Conservation (phyloP, 2,113 vertebrate species). For the Sander vitreus region DNA sequence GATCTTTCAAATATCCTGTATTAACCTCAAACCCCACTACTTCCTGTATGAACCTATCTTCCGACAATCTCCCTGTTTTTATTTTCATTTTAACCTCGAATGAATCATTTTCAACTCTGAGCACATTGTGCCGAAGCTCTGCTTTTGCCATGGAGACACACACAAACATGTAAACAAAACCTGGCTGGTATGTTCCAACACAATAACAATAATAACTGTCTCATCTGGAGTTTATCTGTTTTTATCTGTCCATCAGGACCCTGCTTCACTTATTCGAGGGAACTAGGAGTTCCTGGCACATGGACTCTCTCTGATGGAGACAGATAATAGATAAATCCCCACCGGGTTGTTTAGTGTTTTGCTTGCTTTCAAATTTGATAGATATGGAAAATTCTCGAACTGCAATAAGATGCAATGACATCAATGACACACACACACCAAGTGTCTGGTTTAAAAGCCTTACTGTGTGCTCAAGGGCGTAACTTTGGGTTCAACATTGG, state of each 20-base stretch:
- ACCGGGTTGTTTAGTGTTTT: conserved; percentile 27
- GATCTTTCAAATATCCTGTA: background rate
- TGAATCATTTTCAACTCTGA: conserved; percentile 35
- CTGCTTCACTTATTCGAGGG: conserved; percentile 43
- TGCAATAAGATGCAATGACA: conserved; percentile 44
- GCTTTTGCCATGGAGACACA: conserved; percentile 39
- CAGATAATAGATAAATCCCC: conserved; percentile 66
- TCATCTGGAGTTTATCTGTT: conserved; percentile 78
- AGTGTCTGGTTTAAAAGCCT: conserved; percentile 10
- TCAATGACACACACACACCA: conserved; percentile 16
- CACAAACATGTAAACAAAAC: conserved; percentile 72
- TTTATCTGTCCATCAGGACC: conserved; percentile 72
- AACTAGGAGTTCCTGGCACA: conserved; percentile 57
- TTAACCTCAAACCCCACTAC: background rate
- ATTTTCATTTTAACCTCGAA: conserved; percentile 43
- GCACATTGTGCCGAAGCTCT: conserved; percentile 14
- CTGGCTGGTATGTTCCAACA: conserved; percentile 67
- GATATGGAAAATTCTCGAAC: conserved; percentile 44
- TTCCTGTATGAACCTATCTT: conserved; percentile 4
- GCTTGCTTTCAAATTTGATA: conserved; percentile 44
- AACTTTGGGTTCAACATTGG: no score
- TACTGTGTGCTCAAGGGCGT: background rate
- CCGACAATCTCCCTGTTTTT: conserved; percentile 21
- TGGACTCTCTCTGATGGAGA: conserved; percentile 30
- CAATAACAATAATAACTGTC: conserved; percentile 68